Evolutionary conservation across 2,113 vertebrate genomes (phyloP), one percentile per base, ranked within the genome.

Genomic region (Chlorodrepanis virens): DNA sequence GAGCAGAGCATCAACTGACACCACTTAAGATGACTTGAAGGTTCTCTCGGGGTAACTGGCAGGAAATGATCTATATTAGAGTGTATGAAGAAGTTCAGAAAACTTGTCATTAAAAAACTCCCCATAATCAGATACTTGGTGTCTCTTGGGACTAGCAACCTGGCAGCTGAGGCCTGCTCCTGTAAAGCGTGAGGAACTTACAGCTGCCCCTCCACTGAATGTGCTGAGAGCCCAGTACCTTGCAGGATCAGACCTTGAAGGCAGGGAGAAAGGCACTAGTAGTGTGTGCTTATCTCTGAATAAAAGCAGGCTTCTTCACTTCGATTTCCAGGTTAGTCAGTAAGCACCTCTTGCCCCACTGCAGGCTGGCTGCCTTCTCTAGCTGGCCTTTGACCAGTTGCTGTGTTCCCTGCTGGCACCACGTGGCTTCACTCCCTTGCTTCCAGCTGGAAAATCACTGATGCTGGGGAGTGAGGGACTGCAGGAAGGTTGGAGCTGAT

Each of bases 151-250:
- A 6, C 64, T 39, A 3, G 23, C 45, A 57, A 0, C 33, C 6
- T 57, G 68, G 45, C 76, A 61, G 5, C 35, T 39, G 25, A 27
- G 39, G 35, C 20, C 25, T 16, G 25, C 12, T 57, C 6, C 37
- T 47, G 28, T 54, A 6, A 74, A 74, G 27, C 0, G 0, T 40
- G 15, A 29, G n/a, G 44, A 1, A 4, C 22, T 69, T 65, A 12
- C 3, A 45, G n/a, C 3, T 49, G 1, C 16, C 12, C 0, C 39
- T 39, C 60, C 42, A 47, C 40, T 42, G 53, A 68, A 12, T 0
- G 0, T 50, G 28, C 54, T 4, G 2, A 60, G 42, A 70, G 27
- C 42, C 11, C 47, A 37, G 40, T 61, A 35, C 37, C 37, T 44
- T 61, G 45, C 60, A 40, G 69, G n/a, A 37, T 57, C 40, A 37